Conservation (phyloP, 2,113 vertebrate species). For the Rhadina sibilatrix region DNA sequence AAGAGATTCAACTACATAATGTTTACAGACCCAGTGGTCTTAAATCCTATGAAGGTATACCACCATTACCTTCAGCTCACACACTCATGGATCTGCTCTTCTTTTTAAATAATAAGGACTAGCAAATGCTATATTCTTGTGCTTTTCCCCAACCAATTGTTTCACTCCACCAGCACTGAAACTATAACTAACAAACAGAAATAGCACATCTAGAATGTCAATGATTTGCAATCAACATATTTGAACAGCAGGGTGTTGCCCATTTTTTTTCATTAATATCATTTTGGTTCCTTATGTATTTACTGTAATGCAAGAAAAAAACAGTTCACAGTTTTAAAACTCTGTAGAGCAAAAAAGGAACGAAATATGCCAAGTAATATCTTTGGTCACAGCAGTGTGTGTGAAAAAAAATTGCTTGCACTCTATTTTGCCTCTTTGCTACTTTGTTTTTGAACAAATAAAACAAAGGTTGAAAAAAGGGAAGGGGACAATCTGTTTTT, state of each 20-base stretch:
- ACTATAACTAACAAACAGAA: not conserved
- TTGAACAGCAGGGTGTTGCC: not conserved
- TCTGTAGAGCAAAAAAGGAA: not conserved
- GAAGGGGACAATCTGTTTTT: not conserved
- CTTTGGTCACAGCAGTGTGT: not conserved
- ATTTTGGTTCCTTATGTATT: slow-evolving; percentile 23
- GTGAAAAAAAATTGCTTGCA: not conserved
- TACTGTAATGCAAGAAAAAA: not conserved
- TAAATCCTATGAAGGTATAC: not conserved
- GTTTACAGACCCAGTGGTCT: not conserved
- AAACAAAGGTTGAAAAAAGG: not conserved
- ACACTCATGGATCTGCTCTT: not conserved
- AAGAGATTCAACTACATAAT: not conserved
- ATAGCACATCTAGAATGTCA: not conserved
- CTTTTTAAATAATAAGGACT: not conserved
- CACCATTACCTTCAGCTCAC: not conserved
- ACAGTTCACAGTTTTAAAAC: not conserved
- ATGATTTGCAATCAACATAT: slow-evolving; percentile 8
- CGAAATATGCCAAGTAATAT: not conserved
- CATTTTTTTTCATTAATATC: not conserved
- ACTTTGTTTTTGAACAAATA: not conserved
- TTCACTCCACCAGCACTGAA: not conserved
- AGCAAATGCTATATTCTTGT: not conserved
- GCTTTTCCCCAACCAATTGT: not conserved
- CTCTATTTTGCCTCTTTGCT: not conserved